Percentiles rank a stretch among this genome's conserved stretches.
Evolutionary conservation across 2,888 invertebrate species (phyloP).

Genomic region (Exephanes ischioxanthus): DNA sequence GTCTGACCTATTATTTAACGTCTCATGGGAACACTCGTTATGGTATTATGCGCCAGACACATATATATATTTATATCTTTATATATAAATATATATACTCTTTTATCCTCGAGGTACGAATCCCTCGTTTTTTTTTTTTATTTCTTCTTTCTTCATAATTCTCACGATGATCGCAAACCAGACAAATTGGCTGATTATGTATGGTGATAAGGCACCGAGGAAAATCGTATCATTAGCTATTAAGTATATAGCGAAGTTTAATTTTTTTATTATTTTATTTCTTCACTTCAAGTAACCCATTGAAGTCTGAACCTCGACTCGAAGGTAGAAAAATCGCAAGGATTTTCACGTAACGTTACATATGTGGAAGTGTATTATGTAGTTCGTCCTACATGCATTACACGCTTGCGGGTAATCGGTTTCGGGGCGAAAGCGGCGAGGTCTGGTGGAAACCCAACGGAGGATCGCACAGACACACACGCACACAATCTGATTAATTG

Average conservation of each 20-base stretch:
- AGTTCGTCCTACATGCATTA: constrained; percentile 33
- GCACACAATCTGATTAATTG: constrained; percentile 63
- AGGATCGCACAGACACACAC: constrained; percentile 33
- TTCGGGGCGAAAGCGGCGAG: constrained; percentile 61
- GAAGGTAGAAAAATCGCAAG: background rate
- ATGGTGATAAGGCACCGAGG: constrained; percentile 51
- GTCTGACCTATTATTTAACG: constrained; percentile 67
- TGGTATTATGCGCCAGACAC: constrained; percentile 32
- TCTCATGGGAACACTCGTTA: constrained; percentile 64
- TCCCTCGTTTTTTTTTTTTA: constrained; percentile 27
- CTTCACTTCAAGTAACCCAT: background rate
- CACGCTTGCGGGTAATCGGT: constrained; percentile 53
- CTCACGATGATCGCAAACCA: constrained; percentile 54
- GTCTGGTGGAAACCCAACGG: constrained; percentile 20
- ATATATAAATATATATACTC: constrained; percentile 23
- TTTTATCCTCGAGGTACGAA: constrained; percentile 4
- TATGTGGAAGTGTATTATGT: constrained; percentile 30
- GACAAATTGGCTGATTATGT: constrained; percentile 62
- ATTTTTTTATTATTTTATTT: background rate
- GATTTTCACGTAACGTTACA: background rate
- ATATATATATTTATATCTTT: constrained; percentile 12
- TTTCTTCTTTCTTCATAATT: constrained; percentile 37
- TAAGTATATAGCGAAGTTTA: constrained; percentile 27
- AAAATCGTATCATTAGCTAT: constrained; percentile 49
- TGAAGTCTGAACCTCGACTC: background rate